A percentile compares a stretch with the other conserved stretches of the same genome.
Conservation (phyloP, 2,113 vertebrate genomes). For the Neodontobutis hainanensis region DNA sequence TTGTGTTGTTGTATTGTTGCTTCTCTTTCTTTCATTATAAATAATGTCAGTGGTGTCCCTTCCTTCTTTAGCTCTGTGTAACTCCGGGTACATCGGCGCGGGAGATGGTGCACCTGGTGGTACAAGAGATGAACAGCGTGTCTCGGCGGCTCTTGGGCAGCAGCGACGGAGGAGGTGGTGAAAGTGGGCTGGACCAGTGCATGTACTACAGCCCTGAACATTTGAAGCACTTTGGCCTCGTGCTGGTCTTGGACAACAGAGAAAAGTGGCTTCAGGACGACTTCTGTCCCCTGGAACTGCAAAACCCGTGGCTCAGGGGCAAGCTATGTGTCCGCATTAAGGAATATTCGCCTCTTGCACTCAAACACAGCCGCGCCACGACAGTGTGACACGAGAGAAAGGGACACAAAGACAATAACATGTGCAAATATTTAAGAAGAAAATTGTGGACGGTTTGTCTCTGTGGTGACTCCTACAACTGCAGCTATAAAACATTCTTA, state of each 20-base stretch:
- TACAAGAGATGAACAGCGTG: constrained; percentile 86
- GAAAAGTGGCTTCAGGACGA: constrained; percentile 90
- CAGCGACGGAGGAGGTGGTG: constrained; percentile 64
- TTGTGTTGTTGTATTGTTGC: background rate
- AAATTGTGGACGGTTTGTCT: constrained; percentile 3
- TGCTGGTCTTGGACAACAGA: constrained; percentile 77
- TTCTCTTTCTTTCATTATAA: background rate
- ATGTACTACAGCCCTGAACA: constrained; percentile 84
- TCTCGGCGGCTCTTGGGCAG: constrained; percentile 69
- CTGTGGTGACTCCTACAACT: constrained; percentile 23
- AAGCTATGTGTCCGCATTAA: constrained; percentile 86
- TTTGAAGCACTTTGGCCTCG: constrained; percentile 86
- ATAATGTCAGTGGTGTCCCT: background rate
- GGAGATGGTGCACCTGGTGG: constrained; percentile 88
- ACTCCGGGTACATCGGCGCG: constrained; percentile 80
- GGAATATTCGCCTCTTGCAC: constrained; percentile 85
- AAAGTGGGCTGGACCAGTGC: constrained; percentile 55
- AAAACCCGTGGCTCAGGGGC: constrained; percentile 81
- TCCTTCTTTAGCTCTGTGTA: constrained; percentile 80
- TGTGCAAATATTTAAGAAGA: constrained; percentile 2
- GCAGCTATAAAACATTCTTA: constrained; percentile 45
- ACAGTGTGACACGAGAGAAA: constrained; percentile 79
- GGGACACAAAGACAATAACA: background rate
- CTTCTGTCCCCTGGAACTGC: constrained; percentile 84
- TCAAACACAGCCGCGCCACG: constrained; percentile 84